phyloP scores from a whole-genome alignment of 2,888 invertebrate genomes.

The Kryphioiulus occultus region DNA sequence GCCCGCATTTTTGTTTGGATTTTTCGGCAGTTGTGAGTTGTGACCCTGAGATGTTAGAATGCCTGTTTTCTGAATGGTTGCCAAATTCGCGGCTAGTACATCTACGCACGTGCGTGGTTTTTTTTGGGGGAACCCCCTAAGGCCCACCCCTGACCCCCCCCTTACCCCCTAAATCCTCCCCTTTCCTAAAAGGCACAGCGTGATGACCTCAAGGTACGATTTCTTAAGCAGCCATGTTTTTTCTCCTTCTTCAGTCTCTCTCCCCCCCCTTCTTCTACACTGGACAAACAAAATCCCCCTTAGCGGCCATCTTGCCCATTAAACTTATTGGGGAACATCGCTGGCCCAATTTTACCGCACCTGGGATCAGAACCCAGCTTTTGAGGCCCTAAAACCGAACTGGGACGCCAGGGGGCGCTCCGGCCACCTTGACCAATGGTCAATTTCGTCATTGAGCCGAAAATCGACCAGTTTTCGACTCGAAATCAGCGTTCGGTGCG shows the following conservation, averaged over 20 bases:
- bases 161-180: not conserved
- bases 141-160: no score
- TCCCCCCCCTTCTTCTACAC: not conserved
- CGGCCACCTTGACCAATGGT: no score
- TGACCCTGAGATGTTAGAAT: not conserved
- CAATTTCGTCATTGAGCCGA: not conserved
- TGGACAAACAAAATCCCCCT: not conserved
- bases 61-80: not conserved
- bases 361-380: not conserved
- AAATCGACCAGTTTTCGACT: not conserved
- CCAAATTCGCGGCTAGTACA: not conserved
- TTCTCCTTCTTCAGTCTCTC: not conserved
- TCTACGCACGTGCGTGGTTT: not conserved
- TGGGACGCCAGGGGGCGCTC: not conserved
- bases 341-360: not conserved
- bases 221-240: not conserved
- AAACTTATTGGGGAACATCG: no score
- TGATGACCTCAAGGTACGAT: not conserved
- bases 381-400: not conserved
- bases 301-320: not conserved
- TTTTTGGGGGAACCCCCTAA: not conserved
- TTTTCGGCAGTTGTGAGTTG: not conserved
- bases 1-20: not conserved
- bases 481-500: not conserved
- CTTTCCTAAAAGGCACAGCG: not conserved